Base-by-base conservation (phyloP, 2,888 invertebrate species). In the Tetragnatha montana region DNA sequence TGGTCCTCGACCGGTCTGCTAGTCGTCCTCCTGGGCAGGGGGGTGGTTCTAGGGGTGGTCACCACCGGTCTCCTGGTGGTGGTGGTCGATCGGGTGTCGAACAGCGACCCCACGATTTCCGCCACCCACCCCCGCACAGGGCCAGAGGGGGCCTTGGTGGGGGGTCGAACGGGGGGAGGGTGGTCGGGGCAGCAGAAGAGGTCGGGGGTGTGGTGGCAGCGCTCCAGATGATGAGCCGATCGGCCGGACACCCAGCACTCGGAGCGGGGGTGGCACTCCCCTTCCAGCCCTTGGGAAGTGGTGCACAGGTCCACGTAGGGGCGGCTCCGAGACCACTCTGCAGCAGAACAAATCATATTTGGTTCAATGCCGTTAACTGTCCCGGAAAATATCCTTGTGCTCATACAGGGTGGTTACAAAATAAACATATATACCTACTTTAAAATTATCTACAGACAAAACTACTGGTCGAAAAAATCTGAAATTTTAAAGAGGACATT, bases 181-280 rank as follows among this genome's bases (percentile, higher is more conserved):
- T 35, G 17, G 60, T 82, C 51, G 4, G 81, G 81, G 17, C 81
- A 82, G 35, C 81, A 82, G 50, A 22, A 82, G 3, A 19, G 19
- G 14, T 82, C 73, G 47, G 19, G 0, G 17, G 50, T 21, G 0
- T 73, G 22, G 22, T 50, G 8, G 8, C 21, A 21, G 14, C 47
- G 50, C 51, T 22, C 6, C 81, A 81, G n/a, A 8, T 19, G 12
- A 73, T 14, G 19, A 73, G 22, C 14, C 17, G 21, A 19, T 22
- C 51, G 17, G 0, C 17, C 22, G 3, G 74, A 3, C 35, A 51
- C 81, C 81, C 81, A 82, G 35, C 81, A 82, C 0, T 50, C 51
- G 6, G 71, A 71, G 8, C 50, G 21, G n/a, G n/a, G 47, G n/a
- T 51, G 81, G 19, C 81, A 82, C 12, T 60, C 81, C 0, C 81